Percentiles rank a stretch among this genome's conserved stretches.
phyloP scores from a whole-genome alignment of 2,113 vertebrate species.

The Saiga tatarica region DNA sequence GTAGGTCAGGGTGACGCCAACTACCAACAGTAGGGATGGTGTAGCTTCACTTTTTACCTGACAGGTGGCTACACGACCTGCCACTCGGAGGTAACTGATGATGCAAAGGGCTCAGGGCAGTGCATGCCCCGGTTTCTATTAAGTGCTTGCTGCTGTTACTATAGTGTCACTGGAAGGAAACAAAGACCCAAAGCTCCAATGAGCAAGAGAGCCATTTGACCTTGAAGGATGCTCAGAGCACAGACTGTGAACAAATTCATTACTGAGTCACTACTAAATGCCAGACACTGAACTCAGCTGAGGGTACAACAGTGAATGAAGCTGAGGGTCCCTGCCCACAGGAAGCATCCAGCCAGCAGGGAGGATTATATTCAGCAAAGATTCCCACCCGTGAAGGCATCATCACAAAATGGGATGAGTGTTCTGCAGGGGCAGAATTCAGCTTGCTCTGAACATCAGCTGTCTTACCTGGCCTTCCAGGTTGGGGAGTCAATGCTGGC shows the following conservation, averaged over 20 bases:
- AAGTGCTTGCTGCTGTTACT: background rate
- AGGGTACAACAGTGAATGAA: too few relatives aligned
- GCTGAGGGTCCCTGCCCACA: background rate
- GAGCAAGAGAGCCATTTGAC: background rate
- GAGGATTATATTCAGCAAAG: background rate
- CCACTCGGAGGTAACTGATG: background rate
- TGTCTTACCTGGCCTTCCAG: background rate
- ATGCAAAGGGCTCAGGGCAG: background rate
- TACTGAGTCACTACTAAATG: rapidly evolving
- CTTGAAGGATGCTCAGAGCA: rapidly evolving
- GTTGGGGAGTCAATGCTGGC: background rate
- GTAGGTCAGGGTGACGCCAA: background rate
- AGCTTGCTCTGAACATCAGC: background rate
- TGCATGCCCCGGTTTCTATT: background rate
- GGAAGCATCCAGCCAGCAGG: background rate
- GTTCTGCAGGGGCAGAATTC: background rate
- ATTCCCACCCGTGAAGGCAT: background rate
- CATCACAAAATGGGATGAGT: rapidly evolving
- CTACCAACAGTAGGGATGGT: rapidly evolving
- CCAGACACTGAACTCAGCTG: background rate
- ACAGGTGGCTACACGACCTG: too few relatives aligned
- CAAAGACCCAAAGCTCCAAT: background rate
- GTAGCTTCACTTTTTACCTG: background rate
- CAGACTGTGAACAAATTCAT: too few relatives aligned
- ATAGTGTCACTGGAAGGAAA: background rate